Conservation (phyloP, 1,140 invertebrate genomes). For the Parapsyche elsis region DNA sequence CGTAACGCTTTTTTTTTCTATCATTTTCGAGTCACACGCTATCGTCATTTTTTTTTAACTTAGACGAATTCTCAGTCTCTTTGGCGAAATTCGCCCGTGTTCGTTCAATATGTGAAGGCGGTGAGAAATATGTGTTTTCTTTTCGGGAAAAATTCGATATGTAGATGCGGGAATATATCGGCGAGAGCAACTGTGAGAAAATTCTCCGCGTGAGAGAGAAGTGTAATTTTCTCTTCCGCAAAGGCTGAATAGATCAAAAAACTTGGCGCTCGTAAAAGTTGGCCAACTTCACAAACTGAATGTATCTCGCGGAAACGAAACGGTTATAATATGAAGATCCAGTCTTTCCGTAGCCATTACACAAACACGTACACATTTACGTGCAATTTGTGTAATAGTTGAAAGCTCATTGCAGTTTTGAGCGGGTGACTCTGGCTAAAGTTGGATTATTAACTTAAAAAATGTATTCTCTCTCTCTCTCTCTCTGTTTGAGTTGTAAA, state of each 20-base stretch:
- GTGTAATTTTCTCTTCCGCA: slow-evolving; percentile 30
- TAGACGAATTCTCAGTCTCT: background rate
- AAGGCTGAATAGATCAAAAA: slow-evolving; percentile 32
- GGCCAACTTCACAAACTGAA: slow-evolving; percentile 18
- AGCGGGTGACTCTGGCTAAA: too few species aligned
- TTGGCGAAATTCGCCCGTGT: background rate
- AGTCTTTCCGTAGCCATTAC: too few species aligned
- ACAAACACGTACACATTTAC: too few species aligned
- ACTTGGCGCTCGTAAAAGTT: slow-evolving; percentile 22
- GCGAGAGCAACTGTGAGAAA: background rate
- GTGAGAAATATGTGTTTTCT: slow-evolving; percentile 19
- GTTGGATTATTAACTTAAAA: too few species aligned
- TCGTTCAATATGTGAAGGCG: background rate
- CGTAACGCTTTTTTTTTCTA: too few species aligned
- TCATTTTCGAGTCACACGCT: too few species aligned
- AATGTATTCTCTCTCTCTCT: background rate
- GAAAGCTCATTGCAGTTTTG: too few species aligned
- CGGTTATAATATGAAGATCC: background rate
- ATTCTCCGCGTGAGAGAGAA: background rate
- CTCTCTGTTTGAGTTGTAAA: background rate
- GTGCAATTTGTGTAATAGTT: too few species aligned
- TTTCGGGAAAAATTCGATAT: slow-evolving; percentile 19
- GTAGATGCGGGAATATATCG: background rate
- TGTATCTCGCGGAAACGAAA: background rate
- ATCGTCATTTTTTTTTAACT: too few species aligned